phyloP scores from a whole-genome alignment of 2,888 invertebrate genomes.

The Eupithecia subfuscata region DNA sequence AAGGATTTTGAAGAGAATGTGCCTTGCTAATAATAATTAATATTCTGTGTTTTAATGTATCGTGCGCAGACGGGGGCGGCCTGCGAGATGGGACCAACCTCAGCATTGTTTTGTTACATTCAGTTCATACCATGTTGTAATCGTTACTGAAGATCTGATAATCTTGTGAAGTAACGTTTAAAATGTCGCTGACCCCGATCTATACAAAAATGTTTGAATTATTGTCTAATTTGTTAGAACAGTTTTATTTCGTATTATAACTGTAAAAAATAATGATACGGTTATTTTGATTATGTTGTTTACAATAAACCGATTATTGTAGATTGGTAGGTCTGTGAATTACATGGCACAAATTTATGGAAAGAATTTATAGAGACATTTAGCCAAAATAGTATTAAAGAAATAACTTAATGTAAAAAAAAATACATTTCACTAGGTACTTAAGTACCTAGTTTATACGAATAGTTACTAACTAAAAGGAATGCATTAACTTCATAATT shows the following conservation, averaged over 20 bases:
- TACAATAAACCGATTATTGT: too few relatives aligned
- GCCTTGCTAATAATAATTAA: conserved; percentile 83
- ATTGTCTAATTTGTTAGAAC: conserved; percentile 53
- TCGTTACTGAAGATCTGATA: conserved; percentile 9
- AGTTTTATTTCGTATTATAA: conserved; percentile 66
- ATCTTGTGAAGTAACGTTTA: too few relatives aligned
- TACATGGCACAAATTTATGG: conserved; percentile 58
- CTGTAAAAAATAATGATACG: conserved; percentile 80
- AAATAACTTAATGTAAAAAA: conserved; percentile 73
- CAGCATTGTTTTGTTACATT: conserved; percentile 21
- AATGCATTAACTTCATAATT: too few relatives aligned
- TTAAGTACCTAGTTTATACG: too few relatives aligned
- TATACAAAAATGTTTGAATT: conserved; percentile 41
- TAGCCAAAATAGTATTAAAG: conserved; percentile 80
- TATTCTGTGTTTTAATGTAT: too few relatives aligned
- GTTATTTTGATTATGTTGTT: conserved; percentile 59
- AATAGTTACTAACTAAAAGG: too few relatives aligned
- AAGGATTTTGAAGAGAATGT: conserved; percentile 84
- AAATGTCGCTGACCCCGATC: too few relatives aligned
- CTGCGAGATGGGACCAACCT: conserved; percentile 39
- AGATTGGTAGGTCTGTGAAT: conserved; percentile 60
- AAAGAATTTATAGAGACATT: conserved; percentile 76
- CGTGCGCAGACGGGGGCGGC: too few relatives aligned
- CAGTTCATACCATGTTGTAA: too few relatives aligned
- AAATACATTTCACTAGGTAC: conserved; percentile 64